Evolutionary conservation across 2,888 invertebrate genomes (phyloP).

Genomic region (Synanthedon andrenaeformis): DNA sequence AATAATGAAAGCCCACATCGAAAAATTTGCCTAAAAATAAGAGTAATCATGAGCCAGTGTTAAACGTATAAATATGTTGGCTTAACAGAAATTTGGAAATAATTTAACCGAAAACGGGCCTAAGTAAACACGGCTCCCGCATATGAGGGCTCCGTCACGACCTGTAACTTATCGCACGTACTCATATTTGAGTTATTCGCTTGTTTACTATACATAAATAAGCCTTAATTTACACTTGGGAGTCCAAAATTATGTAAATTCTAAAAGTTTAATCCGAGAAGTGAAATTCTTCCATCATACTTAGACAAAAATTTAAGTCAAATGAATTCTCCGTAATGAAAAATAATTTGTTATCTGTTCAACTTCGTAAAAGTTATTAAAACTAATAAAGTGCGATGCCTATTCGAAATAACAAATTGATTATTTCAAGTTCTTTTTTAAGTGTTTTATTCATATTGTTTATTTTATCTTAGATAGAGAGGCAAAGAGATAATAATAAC

Average conservation of each 20-base stretch:
- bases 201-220: slow-evolving; percentile 1
- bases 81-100: slow-evolving; percentile 35
- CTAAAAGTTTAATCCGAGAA: not conserved
- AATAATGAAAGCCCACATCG: slow-evolving; percentile 4
- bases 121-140: slow-evolving; percentile 39
- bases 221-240: not conserved
- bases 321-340: too few relatives aligned
- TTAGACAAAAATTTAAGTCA: too few relatives aligned
- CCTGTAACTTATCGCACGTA: slow-evolving; percentile 31
- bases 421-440: too few relatives aligned
- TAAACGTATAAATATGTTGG: slow-evolving; percentile 43
- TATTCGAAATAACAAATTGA: too few relatives aligned
- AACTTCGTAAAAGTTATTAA: too few relatives aligned
- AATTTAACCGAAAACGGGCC: slow-evolving; percentile 40
- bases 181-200: not conserved
- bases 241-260: not conserved
- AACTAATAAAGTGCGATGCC: too few relatives aligned
- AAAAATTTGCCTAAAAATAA: slow-evolving; percentile 13
- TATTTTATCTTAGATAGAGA: too few relatives aligned
- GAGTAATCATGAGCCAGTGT: slow-evolving; percentile 23
- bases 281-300: not conserved
- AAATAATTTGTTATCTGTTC: too few relatives aligned
- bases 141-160: slow-evolving; percentile 19
- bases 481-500: too few relatives aligned
- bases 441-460: too few relatives aligned